A percentile compares a stretch with the other conserved stretches of the same genome.
These are phyloP conservation scores for Leucophenga varia DNA, from an alignment of 1,140 invertebrate genomes.

Conservation along the genomic window DNA sequence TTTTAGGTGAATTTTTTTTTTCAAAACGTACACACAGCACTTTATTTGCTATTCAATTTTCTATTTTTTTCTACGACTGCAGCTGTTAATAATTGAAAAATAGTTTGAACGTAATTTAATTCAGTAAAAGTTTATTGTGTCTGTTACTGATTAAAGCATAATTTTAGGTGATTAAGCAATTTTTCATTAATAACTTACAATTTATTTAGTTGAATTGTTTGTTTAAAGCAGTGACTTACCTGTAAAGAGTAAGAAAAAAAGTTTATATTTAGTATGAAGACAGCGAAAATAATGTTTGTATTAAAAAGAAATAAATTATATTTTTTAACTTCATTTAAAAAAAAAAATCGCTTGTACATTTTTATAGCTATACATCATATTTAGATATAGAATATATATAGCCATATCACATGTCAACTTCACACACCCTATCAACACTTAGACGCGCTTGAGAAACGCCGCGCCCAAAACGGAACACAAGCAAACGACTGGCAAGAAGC, in stretches of 20 bases:
- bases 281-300: no score
- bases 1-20: no score
- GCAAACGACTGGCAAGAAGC: conserved; percentile 11
- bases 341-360: no score
- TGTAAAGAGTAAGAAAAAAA: conserved; percentile 19
- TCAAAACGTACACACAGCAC: no score
- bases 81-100: conserved; percentile 56
- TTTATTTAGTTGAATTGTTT: not conserved
- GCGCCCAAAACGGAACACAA: not conserved
- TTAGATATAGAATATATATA: no score
- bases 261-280: not conserved
- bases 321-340: conserved; percentile 19
- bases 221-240: conserved; percentile 30
- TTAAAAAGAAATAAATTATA: conserved; percentile 19
- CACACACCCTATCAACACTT: no score
- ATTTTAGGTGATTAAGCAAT: not conserved
- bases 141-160: conserved; percentile 6
- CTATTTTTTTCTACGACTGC: no score
- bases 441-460: not conserved
- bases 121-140: conserved; percentile 29
- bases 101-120: conserved; percentile 55
- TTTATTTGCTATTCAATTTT: no score
- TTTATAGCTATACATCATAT: no score
- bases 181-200: not conserved
- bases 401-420: not conserved